Evolutionary conservation across 2,888 invertebrate genomes (phyloP), one percentile per base, ranked within the genome.

Genomic region (Sphaeridia pumilis): DNA sequence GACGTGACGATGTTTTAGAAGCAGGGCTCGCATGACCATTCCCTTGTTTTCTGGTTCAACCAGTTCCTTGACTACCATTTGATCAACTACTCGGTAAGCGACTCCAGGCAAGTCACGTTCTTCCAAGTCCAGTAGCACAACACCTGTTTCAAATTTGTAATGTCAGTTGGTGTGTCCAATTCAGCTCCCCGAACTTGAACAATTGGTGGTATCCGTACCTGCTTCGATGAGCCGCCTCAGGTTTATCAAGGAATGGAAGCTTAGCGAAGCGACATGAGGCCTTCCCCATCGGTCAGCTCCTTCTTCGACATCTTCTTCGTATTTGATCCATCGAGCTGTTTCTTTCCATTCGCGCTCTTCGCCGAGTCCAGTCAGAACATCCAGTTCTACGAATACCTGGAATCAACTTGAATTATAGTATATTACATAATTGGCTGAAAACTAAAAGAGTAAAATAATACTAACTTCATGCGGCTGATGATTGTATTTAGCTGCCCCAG

Each of bases 311-410:
- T 75, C 74, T 65, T 76, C 74, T 64, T 76, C 76, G 68, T 75
- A 77, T 66, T 76, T 76, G 66, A 76, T 75, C 75, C 76, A 76
- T 70, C 76, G 68, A 20, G 76, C 75, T 28, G 72, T 73, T 66
- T 75, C 93, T 67, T 87, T 83, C 95, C 95, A 97, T 70, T 89
- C 88, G 5, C 84, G 77, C 48, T 87, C 86, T 64, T 82, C 78
- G 1, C 79, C 78, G 47, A 76, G 69, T 0, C 80, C 80, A 48
- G 78, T 76, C 49, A 94, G 74, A 72, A 93, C 93, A 69, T 90
- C 90, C 67, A 95, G 73, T 76, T 94, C 93, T 0, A 94, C 93
- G 73, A 94, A 94, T 57, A 92, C 83, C 85, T 92, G 35, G 7
- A 44, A 47, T n/a, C n/a, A n/a, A n/a, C n/a, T n/a, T n/a, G n/a